Conservation (phyloP, 2,797 vertebrate genomes). For the Alectoris magna region DNA sequence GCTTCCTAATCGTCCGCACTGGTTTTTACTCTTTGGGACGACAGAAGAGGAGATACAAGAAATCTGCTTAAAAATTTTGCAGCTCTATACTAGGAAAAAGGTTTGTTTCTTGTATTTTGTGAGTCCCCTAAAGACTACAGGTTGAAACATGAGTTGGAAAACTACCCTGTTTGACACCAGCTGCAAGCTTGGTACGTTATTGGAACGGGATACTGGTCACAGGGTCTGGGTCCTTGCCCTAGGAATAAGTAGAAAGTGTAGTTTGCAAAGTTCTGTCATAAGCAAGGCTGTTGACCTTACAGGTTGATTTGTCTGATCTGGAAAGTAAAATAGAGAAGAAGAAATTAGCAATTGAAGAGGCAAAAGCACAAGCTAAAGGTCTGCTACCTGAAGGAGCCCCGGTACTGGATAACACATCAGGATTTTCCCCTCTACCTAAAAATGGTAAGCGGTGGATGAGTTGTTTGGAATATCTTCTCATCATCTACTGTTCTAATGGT, state of each 20-base stretch:
- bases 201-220: neutral
- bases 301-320: slow-evolving; percentile 82
- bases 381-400: slow-evolving; percentile 77
- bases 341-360: slow-evolving; percentile 91
- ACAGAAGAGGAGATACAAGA: slow-evolving; percentile 86
- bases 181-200: neutral
- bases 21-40: slow-evolving; percentile 87
- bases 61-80: slow-evolving; percentile 84
- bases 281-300: neutral
- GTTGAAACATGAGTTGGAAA: neutral
- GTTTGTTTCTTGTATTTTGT: slow-evolving; percentile 18
- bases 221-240: neutral
- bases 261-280: neutral
- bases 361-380: slow-evolving; percentile 94
- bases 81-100: slow-evolving; percentile 85
- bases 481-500: neutral
- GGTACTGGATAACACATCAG: slow-evolving; percentile 70
- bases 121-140: neutral
- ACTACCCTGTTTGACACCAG: neutral
- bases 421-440: slow-evolving; percentile 85
- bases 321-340: slow-evolving; percentile 94
- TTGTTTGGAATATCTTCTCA: neutral
- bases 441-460: slow-evolving; percentile 67
- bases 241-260: neutral
- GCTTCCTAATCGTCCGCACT: slow-evolving; percentile 86